Base-by-base conservation (phyloP, 1,140 invertebrate species). In the Drosophila saltans region DNA sequence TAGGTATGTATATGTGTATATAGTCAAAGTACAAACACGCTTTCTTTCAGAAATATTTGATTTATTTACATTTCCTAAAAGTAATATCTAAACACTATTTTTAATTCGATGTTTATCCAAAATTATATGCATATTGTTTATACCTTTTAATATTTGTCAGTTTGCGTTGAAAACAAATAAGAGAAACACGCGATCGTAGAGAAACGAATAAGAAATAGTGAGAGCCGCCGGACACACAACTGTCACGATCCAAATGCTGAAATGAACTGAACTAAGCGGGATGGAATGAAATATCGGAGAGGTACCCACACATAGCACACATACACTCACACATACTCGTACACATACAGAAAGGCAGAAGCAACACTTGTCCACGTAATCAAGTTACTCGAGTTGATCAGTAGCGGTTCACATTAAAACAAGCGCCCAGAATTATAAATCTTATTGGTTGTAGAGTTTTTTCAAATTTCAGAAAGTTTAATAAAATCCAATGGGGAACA, bases 301-400 rank as follows among this genome's bases (percentile, higher is more conserved):
- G 45, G 10, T 61, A 26, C 39, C 41, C 40, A 40, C 56, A 45
- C 24, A 21, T 2, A 2, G 28, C 41, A 55, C 60, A 52, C 11
- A 4, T 21, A 36, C 5, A n/a, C 26, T 36, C 16, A 30, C 16
- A 30, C 3, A 24, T 24, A 58, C 16, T 16, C 41, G 33, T 16
- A 3, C 39, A 28, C 24, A 55, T 39, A 63, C 43, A 71, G 36
- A 45, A 39, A 21, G 36, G 39, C 66, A 61, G 66, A 52, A 16
- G 33, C 62, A 72, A 69, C 79, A 77, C 67, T 77, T 82, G 82
- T 86, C 79, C 82, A 86, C 82, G 82, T 86, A 82, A 82, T 82
- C 83, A 82, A 86, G 33, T 67, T 57, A 55, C 61, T 74, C 41
- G 72, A 56, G 28, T 69, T 68, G 63, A 11, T 10, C 81, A 56